A percentile compares a stretch with the other conserved stretches of the same genome.
These are phyloP conservation scores for Drosophila flavopinicola DNA, from an alignment of 2,888 invertebrate species.

Conservation along the genomic window DNA sequence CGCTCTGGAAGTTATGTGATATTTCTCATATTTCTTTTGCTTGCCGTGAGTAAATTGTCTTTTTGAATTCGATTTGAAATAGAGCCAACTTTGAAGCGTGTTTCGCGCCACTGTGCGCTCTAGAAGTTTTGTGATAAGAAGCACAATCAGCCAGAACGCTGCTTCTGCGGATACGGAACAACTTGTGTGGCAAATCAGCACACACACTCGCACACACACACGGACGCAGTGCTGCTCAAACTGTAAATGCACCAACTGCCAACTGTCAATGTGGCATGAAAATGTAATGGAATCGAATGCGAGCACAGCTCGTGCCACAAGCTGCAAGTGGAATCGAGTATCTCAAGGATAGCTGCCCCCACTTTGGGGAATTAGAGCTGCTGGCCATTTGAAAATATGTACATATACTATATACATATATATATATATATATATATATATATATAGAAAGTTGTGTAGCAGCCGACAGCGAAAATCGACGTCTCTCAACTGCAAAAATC, in stretches of 20 bases:
- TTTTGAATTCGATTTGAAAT: too few relatives aligned
- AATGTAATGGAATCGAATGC: slow-evolving; percentile 43
- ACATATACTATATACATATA: not conserved
- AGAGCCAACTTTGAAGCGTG: too few relatives aligned
- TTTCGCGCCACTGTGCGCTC: slow-evolving; percentile 11
- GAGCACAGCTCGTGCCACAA: slow-evolving; percentile 12
- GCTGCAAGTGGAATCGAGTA: not conserved
- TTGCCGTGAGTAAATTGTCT: too few relatives aligned
- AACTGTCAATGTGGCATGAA: slow-evolving; percentile 64
- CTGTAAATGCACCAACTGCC: slow-evolving; percentile 42
- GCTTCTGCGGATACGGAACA: slow-evolving; percentile 4
- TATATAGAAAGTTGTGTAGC: not conserved
- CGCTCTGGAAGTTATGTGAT: too few relatives aligned
- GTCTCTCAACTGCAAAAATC: slow-evolving; percentile 10
- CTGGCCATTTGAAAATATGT: slow-evolving; percentile 14
- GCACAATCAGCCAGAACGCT: slow-evolving; percentile 30
- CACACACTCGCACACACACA: not conserved
- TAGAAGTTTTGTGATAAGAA: slow-evolving; percentile 34
- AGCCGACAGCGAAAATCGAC: slow-evolving; percentile 46
- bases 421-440: slow-evolving; percentile 4
- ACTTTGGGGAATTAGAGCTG: slow-evolving; percentile 46
- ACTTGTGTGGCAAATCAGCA: slow-evolving; percentile 32
- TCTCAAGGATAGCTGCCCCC: slow-evolving; percentile 27
- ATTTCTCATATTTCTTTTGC: too few relatives aligned
- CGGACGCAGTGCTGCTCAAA: not conserved